These are phyloP conservation scores for Fulica atra DNA, from an alignment of 2,113 vertebrate genomes.

Conservation along the genomic window DNA sequence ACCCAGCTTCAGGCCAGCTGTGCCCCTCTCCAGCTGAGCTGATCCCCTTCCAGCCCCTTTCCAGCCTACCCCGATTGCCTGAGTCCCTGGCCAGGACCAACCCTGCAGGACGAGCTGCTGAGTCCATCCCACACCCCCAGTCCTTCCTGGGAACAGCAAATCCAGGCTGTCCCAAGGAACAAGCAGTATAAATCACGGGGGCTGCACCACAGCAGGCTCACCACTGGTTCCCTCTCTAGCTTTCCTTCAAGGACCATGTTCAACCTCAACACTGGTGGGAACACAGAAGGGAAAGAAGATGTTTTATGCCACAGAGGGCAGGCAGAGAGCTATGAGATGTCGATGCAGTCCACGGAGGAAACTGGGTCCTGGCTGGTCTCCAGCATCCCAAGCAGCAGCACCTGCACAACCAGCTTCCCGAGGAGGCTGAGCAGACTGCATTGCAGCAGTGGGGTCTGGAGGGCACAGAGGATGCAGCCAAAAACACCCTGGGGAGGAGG, in stretches of 20 bases:
- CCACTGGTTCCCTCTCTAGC: background rate
- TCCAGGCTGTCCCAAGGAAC: background rate
- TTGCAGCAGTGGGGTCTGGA: background rate
- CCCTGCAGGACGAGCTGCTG: background rate
- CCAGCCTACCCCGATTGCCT: background rate
- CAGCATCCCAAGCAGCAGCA: conserved; percentile 26
- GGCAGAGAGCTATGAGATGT: background rate
- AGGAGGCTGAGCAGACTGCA: background rate
- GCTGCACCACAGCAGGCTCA: background rate
- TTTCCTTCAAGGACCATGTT: background rate
- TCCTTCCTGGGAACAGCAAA: background rate
- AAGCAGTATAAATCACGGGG: background rate
- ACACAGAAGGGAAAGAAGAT: background rate
- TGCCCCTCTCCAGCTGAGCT: background rate
- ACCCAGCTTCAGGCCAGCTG: background rate
- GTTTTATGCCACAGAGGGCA: background rate
- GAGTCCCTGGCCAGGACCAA: background rate
- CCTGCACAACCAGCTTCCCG: background rate
- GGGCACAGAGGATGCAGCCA: background rate
- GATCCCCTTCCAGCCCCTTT: background rate
- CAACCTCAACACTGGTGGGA: background rate
- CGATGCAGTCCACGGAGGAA: accelerated
- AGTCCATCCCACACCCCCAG: background rate
- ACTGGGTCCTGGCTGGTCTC: background rate
- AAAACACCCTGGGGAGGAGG: background rate